phyloP scores from a whole-genome alignment of 1,140 invertebrate species.

The Drosophila micromelanica region DNA sequence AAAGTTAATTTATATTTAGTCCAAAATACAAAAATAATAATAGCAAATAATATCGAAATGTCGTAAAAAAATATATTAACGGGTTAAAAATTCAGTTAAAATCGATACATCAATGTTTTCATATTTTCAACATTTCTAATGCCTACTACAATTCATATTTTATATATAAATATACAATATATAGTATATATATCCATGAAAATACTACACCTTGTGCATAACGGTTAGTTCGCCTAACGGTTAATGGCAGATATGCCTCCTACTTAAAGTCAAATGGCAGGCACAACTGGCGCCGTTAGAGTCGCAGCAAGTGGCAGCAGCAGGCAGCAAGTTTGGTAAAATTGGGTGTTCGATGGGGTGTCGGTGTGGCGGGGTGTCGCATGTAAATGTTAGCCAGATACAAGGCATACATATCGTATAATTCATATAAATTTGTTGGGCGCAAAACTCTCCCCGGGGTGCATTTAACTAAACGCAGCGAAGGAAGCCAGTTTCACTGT shows the following conservation, averaged over 20 bases:
- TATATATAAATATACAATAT: background rate
- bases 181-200: background rate
- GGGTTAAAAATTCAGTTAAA: background rate
- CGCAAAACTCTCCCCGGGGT: constrained; percentile 72
- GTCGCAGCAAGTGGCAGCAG: background rate
- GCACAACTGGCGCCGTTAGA: constrained; percentile 24
- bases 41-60: too few species aligned
- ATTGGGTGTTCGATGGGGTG: background rate
- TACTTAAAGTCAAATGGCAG: constrained; percentile 23
- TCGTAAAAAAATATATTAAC: too few species aligned
- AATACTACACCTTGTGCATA: constrained; percentile 6
- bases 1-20: too few species aligned
- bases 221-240: constrained; percentile 1
- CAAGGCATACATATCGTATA: constrained; percentile 43
- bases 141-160: too few species aligned
- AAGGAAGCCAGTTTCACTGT: constrained; percentile 39
- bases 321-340: constrained; percentile 4
- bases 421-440: constrained; percentile 69
- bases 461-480: constrained; percentile 71
- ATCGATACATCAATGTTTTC: background rate
- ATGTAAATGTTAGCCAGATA: constrained; percentile 24
- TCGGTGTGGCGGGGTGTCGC: background rate
- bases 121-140: background rate
- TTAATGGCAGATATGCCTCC: background rate
- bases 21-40: too few species aligned